Evolutionary conservation across 1,140 invertebrate genomes (phyloP).

Genomic region (Pantala flavescens): DNA sequence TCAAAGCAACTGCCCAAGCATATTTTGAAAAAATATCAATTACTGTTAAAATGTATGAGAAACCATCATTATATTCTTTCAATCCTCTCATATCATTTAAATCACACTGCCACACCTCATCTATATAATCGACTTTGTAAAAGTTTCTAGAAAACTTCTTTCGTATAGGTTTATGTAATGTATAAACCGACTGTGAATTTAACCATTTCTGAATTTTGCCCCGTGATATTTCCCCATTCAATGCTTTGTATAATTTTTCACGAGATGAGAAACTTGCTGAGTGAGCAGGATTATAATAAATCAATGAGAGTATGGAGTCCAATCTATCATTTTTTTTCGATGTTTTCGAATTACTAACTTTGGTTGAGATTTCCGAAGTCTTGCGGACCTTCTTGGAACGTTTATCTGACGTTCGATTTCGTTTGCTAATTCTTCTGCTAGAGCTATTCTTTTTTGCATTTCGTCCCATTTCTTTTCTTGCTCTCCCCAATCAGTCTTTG

Average conservation of each 20-base stretch:
- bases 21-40: conserved; percentile 39
- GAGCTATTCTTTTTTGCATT: no score
- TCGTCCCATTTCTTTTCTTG: no score
- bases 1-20: conserved; percentile 35
- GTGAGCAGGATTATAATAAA: no score
- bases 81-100: neutral
- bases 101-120: neutral
- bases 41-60: conserved; percentile 36
- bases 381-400: no score
- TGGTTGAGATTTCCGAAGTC: no score
- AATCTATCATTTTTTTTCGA: no score
- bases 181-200: neutral
- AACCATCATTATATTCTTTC: conserved; percentile 30
- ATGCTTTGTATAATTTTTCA: neutral
- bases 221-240: neutral
- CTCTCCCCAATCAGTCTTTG: no score
- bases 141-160: neutral
- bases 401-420: no score
- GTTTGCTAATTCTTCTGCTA: no score
- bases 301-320: no score
- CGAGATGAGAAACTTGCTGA: neutral
- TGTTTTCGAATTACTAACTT: no score
- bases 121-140: neutral
- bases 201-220: neutral
- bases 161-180: neutral